Evolutionary conservation across 2,113 vertebrate genomes (phyloP), one percentile per base, ranked within the genome.

Genomic region (Caloenas nicobarica): DNA sequence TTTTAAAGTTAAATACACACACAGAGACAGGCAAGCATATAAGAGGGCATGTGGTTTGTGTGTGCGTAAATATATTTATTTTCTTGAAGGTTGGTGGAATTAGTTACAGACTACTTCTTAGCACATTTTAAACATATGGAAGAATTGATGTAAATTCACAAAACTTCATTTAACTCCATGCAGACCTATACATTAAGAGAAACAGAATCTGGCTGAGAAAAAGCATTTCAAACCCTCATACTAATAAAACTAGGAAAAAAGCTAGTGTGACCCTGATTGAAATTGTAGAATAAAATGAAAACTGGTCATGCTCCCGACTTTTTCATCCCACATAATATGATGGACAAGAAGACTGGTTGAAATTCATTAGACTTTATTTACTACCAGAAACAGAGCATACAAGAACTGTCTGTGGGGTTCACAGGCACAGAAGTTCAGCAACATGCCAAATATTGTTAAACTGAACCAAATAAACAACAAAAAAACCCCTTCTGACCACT

Each of bases 251-350:
- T 6, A 77, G 12, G 7, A 53, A 48, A 48, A 77, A 77, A 28
- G 2, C 4, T 38, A 54, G 5, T 46, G 11, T 11, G 4, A 57
- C 4, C 0, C 5, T 54, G 7, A 11, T 5, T 71, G 48, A 87
- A 87, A 71, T 58, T 18, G 74, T 11, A 57, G 8, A 51, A 33
- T 61, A 40, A 10, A 78, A 42, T 36, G 5, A 46, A 92, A 62
- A 81, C 3, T 62, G 12, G 3, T 19, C 24, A 50, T 36, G 9
- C 6, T 44, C 7, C 14, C 11, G 2, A 0, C 5, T 58, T 82
- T 87, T 85, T 78, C 8, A 71, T 34, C 11, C 10, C 79, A 25
- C 0, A 0, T 40, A 42, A 53, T 62, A 70, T 16, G 5, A 61
- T 23, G 23, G 21, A 38, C 14, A 34, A 46, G 66, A 69, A 36